Evolutionary conservation across 2,888 invertebrate genomes (phyloP), one percentile per base, ranked within the genome.

Genomic region (Heliconius charithonia): DNA sequence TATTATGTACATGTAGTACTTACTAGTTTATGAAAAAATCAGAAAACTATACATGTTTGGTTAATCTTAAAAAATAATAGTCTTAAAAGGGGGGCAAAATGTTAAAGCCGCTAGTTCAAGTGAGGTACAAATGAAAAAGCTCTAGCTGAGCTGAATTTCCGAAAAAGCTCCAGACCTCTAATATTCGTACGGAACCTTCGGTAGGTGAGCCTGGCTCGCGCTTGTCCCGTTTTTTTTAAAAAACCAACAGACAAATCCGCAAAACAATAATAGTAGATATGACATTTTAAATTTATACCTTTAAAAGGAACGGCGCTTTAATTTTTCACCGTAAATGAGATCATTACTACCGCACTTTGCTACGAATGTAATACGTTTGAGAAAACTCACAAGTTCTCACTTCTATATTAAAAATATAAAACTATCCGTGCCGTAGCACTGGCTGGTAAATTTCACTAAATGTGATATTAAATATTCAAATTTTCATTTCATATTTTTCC

Each of bases 271-370:
- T 25, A 59, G 59, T 37, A 19, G 22, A 59, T 7, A 25, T 59
- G 25, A 9, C 59, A 72, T 37, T 72, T 59, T 59, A 59, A 59
- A 59, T 63, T 63, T 74, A 41, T 63, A 22, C 27, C 41, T 62
- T 59, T 25, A 63, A 62, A 74, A 63, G 74, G 41, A 74, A 63
- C 37, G 41, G 63, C 27, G 45, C 74, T 74, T 63, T 63, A 63
- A 74, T 74, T 78, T 78, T 73, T 69, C 73, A 27, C 77, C 65
- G 80, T 76, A 80, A 80, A 75, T 77, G 80, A 82, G 77, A 77
- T 80, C 77, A 80, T 80, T 80, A 77, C 77, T 80, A 77, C 79
- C 77, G 77, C 79, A 75, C 79, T 77, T 77, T 70, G 72, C 62
- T 65, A 45, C n/a, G 71, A 77, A 75, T 74, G 77, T 75, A 74